Percentiles rank a stretch among this genome's conserved stretches.
Conservation (phyloP, 2,888 invertebrate species). For the Phytoseiulus persimilis region DNA sequence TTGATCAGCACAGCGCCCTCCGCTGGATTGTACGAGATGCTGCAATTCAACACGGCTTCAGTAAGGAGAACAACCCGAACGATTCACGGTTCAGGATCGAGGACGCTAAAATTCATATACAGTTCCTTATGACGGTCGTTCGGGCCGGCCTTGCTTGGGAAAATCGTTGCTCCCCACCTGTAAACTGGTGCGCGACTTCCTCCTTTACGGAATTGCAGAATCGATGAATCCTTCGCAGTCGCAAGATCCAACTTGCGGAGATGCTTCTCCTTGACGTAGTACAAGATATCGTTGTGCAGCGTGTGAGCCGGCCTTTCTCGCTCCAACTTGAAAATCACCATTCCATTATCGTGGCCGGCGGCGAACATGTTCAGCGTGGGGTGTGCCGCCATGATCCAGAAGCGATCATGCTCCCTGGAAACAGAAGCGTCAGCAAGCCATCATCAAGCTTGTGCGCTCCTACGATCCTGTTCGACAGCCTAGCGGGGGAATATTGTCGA, state of each 20-base stretch:
- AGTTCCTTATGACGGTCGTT: no score
- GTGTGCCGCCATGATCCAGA: conserved; percentile 93
- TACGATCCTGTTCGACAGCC: neutral
- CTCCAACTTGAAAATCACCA: conserved; percentile 84
- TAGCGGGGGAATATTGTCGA: neutral
- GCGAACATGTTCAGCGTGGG: conserved; percentile 92
- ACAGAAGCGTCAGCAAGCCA: conserved; percentile 47
- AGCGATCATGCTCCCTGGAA: conserved; percentile 82
- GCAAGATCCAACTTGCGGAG: conserved; percentile 84
- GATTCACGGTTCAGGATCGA: no score
- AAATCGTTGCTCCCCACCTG: conserved; percentile 51
- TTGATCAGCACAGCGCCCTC: conserved; percentile 87
- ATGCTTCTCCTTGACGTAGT: conserved; percentile 88
- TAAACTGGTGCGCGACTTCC: conserved; percentile 66
- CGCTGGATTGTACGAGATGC: conserved; percentile 93
- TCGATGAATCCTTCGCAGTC: conserved; percentile 79
- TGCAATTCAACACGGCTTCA: no score
- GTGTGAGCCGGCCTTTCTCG: conserved; percentile 93
- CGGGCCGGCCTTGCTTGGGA: no score
- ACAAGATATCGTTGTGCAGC: conserved; percentile 80
- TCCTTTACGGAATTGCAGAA: conserved; percentile 81
- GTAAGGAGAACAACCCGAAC: neutral
- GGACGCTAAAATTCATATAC: no score
- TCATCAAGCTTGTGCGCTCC: no score
- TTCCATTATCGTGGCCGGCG: conserved; percentile 97